phyloP scores from a whole-genome alignment of 1,140 invertebrate genomes.

The Brachionus sp. region DNA sequence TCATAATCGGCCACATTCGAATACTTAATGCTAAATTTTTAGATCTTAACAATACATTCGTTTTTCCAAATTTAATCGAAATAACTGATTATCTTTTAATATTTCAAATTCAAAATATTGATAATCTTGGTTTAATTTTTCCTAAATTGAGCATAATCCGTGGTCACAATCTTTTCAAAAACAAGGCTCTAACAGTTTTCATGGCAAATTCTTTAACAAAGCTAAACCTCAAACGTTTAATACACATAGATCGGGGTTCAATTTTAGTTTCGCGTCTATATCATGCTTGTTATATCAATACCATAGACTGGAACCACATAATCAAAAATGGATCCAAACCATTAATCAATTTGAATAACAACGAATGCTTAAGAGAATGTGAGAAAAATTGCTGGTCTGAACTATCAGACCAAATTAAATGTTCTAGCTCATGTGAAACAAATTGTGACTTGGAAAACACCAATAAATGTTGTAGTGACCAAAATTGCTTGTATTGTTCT shows the following conservation, averaged over 20 bases:
- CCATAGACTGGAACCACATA: not conserved
- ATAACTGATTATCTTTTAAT: slow-evolving; percentile 16
- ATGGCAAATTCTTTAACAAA: not conserved
- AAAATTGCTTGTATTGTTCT: not conserved
- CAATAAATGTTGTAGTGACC: not conserved
- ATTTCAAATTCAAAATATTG: slow-evolving; percentile 1
- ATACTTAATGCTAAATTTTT: not conserved
- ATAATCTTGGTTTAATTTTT: not conserved
- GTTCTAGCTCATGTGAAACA: not conserved
- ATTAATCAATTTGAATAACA: not conserved
- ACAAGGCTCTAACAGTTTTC: not conserved
- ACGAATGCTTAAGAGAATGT: not conserved
- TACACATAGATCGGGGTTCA: not conserved
- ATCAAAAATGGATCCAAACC: not conserved
- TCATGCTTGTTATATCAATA: not conserved
- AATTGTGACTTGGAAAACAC: slow-evolving; percentile 4
- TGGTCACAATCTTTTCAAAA: slow-evolving; percentile 4
- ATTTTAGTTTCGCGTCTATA: not conserved
- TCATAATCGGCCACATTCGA: not conserved
- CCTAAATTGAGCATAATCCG: not conserved
- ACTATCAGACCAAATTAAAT: not conserved
- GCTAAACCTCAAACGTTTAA: slow-evolving; percentile 1
- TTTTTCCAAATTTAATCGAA: slow-evolving; percentile 10
- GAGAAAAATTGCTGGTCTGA: not conserved
- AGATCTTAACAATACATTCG: not conserved